Evolutionary conservation across 2,888 invertebrate species (phyloP), one percentile per base, ranked within the genome.

Genomic region (Trachelus stipa): DNA sequence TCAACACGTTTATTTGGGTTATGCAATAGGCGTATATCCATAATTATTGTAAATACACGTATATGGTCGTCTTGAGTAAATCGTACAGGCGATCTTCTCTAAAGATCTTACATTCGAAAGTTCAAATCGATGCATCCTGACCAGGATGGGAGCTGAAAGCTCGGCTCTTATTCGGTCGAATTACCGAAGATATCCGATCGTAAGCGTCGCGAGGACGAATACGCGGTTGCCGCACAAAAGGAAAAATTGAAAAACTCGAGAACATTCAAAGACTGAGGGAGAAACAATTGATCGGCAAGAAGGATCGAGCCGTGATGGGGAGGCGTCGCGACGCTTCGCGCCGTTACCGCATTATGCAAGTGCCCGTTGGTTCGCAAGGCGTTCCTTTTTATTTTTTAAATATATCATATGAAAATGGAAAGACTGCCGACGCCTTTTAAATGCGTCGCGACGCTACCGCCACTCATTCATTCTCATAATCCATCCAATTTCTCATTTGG

Each of bases 21-120:
- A 83, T 82, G 83, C 80, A 71, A 85, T 86, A 85, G 83, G 83
- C 85, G 85, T 85, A 87, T 85, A 85, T 87, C 87, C 87, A 86
- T 88, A 84, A 87, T 87, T 88, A 88, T 88, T 84, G 87, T 88
- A 87, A 85, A 88, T 88, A 88, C 87, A 88, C 86, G 85, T 88
- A 87, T 85, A 89, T 89, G 89, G 88, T 88, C 87, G 85, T 87
- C 85, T 71, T 31, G 31, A 71, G 34, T 71, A 33, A 76, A 37
- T 73, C 33, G 31, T 73, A 77, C 75, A 56, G 37, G 71, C 71
- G 31, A 31, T 12, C 71, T 11, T 34, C 15, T 23, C 56, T 23
- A 56, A 23, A 56, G 23, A 56, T 56, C 56, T 23, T 56, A 15
- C 23, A 56, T 23, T 56, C 23, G 56, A 56, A 56, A 56, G 56